phyloP scores from a whole-genome alignment of 2,888 invertebrate genomes.

The Hemaris fuciformis region DNA sequence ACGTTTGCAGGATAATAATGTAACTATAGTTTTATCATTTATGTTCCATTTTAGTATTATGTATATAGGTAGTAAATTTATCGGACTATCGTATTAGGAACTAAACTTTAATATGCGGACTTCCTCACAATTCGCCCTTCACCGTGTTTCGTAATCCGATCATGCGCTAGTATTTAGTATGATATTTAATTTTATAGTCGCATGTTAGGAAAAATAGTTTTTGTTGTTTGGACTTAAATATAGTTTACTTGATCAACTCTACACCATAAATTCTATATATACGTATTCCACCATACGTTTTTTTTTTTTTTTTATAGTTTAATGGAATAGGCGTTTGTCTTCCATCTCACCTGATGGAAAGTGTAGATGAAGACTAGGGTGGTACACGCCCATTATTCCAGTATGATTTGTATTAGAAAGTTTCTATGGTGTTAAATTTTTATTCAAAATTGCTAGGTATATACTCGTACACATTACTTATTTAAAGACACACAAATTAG shows the following conservation, averaged over 20 bases:
- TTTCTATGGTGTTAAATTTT: neutral
- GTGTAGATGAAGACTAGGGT: too few relatives aligned
- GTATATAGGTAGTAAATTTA: neutral
- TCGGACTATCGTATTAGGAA: conserved; percentile 3
- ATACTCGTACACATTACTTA: neutral
- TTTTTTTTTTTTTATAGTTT: too few relatives aligned
- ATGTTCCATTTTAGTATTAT: neutral
- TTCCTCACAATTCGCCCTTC: conserved; percentile 12
- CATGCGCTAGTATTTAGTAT: neutral
- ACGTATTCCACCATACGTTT: too few relatives aligned
- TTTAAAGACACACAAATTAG: neutral
- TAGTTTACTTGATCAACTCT: too few relatives aligned
- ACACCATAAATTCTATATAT: too few relatives aligned
- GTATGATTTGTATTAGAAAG: neutral
- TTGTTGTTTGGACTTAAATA: neutral
- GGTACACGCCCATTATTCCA: too few relatives aligned
- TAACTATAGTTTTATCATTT: neutral
- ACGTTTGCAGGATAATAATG: too few relatives aligned
- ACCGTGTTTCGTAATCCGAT: neutral
- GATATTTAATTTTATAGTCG: neutral
- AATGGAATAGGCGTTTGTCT: too few relatives aligned
- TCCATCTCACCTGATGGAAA: too few relatives aligned
- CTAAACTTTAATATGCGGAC: neutral
- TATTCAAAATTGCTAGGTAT: neutral
- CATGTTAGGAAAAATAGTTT: neutral